These are phyloP conservation scores for Leptinotarsa lineolata DNA, from an alignment of 1,140 invertebrate genomes.

Conservation along the genomic window DNA sequence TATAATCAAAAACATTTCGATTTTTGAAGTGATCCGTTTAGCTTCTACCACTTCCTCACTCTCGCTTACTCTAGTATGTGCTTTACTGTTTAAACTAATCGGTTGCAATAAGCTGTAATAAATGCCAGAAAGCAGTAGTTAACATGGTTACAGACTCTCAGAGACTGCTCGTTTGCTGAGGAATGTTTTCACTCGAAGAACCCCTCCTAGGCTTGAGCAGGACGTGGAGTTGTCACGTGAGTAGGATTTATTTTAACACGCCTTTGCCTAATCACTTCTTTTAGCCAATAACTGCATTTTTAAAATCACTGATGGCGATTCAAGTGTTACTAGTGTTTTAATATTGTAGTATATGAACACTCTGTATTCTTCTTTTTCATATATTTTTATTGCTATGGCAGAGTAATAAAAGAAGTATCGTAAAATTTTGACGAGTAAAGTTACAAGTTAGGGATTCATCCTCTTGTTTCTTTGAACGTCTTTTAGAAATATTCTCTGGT, in stretches of 20 bases:
- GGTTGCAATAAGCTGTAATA: constrained; percentile 16
- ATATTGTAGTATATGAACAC: too few species aligned
- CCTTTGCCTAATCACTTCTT: background rate
- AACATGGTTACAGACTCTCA: constrained; percentile 76
- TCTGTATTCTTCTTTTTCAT: too few species aligned
- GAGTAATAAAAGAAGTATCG: too few species aligned
- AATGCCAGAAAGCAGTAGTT: constrained; percentile 23
- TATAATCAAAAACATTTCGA: constrained; percentile 25
- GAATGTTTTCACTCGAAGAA: constrained; percentile 84
- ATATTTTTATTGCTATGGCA: too few species aligned
- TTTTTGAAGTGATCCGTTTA: constrained; percentile 13
- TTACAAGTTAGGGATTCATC: too few species aligned
- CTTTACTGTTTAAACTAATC: constrained; percentile 4
- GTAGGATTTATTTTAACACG: constrained; percentile 58
- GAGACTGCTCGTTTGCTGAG: constrained; percentile 93
- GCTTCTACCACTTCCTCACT: constrained; percentile 17
- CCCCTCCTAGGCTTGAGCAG: constrained; percentile 73
- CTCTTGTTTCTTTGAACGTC: too few species aligned
- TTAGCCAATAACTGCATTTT: too few species aligned
- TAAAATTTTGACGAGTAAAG: too few species aligned
- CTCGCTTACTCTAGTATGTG: constrained; percentile 26
- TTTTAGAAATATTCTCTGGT: too few species aligned
- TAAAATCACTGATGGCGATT: too few species aligned
- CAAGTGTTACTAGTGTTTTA: too few species aligned
- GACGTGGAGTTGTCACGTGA: constrained; percentile 92